A percentile compares a stretch with the other conserved stretches of the same genome.
Evolutionary conservation across 2,113 vertebrate species (phyloP).

Genomic region (Corythoichthys haematopterus): DNA sequence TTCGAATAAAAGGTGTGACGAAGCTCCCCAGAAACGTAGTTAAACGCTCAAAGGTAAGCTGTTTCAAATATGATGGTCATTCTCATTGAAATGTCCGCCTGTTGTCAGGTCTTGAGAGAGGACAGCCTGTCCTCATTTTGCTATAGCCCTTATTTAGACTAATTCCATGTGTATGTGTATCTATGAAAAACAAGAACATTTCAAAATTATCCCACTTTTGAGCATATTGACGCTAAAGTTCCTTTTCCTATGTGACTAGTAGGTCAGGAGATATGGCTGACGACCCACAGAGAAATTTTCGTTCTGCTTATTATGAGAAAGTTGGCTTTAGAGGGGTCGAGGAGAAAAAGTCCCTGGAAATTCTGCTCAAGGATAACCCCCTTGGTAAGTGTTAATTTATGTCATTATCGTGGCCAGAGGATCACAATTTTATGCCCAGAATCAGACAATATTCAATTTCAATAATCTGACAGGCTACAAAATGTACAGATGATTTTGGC

Average conservation of each 20-base stretch:
- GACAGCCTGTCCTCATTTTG: no score
- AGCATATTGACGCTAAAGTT: not conserved
- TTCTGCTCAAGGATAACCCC: conserved; percentile 90
- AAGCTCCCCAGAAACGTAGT: no score
- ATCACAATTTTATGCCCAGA: not conserved
- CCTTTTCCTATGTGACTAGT: not conserved
- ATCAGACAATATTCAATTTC: not conserved
- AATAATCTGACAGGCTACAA: not conserved
- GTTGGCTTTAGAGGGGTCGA: conserved; percentile 97
- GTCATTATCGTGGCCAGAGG: not conserved
- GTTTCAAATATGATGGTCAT: no score
- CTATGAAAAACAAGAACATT: not conserved
- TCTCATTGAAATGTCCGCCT: no score
- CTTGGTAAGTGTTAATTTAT: conserved; percentile 70
- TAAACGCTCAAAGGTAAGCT: no score
- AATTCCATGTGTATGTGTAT: no score
- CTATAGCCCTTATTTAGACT: no score
- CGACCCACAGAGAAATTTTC: conserved; percentile 95
- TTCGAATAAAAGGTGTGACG: no score
- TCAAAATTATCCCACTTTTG: not conserved
- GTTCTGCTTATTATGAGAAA: conserved; percentile 95
- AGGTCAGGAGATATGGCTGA: conserved; percentile 79
- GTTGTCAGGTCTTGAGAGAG: no score
- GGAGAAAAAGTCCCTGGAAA: conserved; percentile 96
- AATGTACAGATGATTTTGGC: not conserved